Evolutionary conservation across 1,140 invertebrate species (phyloP), one percentile per base, ranked within the genome.

Genomic region (Pseudachorutes palmiensis): DNA sequence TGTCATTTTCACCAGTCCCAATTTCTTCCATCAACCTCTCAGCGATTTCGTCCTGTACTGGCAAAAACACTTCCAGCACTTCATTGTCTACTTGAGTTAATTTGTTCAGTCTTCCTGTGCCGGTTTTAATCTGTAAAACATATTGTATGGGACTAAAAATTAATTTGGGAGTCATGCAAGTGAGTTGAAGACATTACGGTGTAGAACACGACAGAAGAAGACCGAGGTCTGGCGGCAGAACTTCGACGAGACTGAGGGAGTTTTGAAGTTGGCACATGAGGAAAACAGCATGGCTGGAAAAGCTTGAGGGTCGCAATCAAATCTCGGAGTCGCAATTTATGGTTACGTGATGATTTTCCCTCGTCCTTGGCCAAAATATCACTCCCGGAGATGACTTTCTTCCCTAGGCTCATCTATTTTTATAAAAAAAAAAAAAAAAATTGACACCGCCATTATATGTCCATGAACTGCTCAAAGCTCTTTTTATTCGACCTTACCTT

Each of bases 211-310:
- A 55, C 24, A 16, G 51, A 55, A 5, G 51, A 14, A 19, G 51
- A 55, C 3, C 51, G 51, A 24, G 51, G 24, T 55, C 24, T 55
- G 51, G 51, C 51, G 9, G 51, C 51, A 55, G 51, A 55, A 26
- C 51, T 19, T 55, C 51, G 12, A 5, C 51, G 12, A 16, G 51
- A 55, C 5, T 14, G 3, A 24, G 51, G 24, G 9, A 55, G 24
- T 55, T 55, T 55, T 5, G 51, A 55, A 24, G 14, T 12, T 55
- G 51, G 51, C 24, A 55, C 51, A 26, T 5, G 3, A 16, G 51
- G 51, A 22, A 55, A 55, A 24, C 51, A 55, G 24, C 51, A 55
- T 12, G 51, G 51, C 24, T 55, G 51, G 24, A 55, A 55, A 16
- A 55, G 24, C 24, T 26, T 14, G 51, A 55, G 24, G 24, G 51